A percentile compares a stretch with the other conserved stretches of the same genome.
Evolutionary conservation across 2,797 vertebrate genomes (phyloP).

Genomic region (Distichodus sexfasciatus): DNA sequence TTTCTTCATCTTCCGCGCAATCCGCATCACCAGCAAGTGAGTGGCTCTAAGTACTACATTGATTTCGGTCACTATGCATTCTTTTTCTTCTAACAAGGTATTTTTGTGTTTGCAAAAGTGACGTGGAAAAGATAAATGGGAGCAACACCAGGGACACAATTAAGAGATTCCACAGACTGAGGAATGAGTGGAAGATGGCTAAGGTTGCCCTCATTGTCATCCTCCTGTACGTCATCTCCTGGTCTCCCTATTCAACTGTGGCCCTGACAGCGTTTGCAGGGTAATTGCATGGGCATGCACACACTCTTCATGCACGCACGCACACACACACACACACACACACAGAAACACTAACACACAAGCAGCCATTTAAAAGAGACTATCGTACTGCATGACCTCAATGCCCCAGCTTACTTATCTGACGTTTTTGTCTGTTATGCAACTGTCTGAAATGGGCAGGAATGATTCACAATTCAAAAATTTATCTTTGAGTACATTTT

Average conservation of each 20-base stretch:
- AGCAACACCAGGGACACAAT: slow-evolving; percentile 69
- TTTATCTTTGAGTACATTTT: too few relatives aligned
- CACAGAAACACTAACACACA: neutral
- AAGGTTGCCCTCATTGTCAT: slow-evolving; percentile 90
- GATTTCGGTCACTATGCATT: neutral
- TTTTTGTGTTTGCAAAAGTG: slow-evolving; percentile 59
- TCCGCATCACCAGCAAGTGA: slow-evolving; percentile 85
- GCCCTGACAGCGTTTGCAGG: slow-evolving; percentile 91
- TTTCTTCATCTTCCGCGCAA: slow-evolving; percentile 88
- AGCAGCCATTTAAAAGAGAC: neutral
- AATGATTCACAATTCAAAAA: neutral
- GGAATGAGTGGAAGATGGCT: slow-evolving; percentile 95
- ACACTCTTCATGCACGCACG: neutral
- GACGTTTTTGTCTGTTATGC: too few relatives aligned
- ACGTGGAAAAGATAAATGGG: slow-evolving; percentile 77
- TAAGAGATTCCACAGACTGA: slow-evolving; percentile 78
- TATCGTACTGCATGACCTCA: neutral
- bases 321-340: neutral
- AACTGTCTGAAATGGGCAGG: too few relatives aligned
- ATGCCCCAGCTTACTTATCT: neutral
- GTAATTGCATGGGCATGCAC: slow-evolving; percentile 64
- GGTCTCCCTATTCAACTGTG: slow-evolving; percentile 90
- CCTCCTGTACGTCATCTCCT: slow-evolving; percentile 88
- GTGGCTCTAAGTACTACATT: slow-evolving; percentile 20
- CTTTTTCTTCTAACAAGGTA: neutral